Conservation (phyloP, 2,113 vertebrate genomes). For the Hemicordylus capensis region DNA sequence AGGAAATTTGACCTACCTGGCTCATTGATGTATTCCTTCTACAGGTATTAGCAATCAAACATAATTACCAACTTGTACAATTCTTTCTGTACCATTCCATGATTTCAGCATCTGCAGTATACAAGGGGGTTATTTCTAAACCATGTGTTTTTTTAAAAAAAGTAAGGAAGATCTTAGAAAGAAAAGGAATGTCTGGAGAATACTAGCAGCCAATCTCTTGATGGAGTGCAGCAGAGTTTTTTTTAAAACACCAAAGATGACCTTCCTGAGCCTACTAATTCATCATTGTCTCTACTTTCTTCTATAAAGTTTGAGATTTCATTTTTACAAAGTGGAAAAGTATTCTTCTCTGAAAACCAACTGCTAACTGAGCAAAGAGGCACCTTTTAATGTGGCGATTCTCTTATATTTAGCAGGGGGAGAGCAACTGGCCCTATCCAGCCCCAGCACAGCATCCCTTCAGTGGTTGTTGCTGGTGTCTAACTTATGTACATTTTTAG, state of each 20-base stretch:
- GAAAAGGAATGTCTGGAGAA: constrained; percentile 27
- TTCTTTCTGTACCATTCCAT: constrained; percentile 12
- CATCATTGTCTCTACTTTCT: too few species aligned
- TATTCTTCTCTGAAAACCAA: too few species aligned
- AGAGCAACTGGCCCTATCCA: too few species aligned
- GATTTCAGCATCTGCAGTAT: background rate
- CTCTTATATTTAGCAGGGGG: too few species aligned
- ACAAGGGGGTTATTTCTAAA: background rate
- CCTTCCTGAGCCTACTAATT: constrained; percentile 23
- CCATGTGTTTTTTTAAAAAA: background rate
- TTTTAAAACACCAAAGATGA: background rate
- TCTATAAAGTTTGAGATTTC: too few species aligned
- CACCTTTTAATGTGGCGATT: too few species aligned
- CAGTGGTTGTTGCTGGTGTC: too few species aligned
- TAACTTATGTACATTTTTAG: too few species aligned
- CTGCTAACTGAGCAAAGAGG: too few species aligned
- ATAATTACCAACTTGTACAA: constrained; percentile 50
- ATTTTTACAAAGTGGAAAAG: too few species aligned
- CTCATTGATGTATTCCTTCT: constrained; percentile 23
- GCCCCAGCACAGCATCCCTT: too few species aligned
- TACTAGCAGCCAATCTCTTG: background rate
- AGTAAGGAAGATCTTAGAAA: background rate
- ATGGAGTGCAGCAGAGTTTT: constrained; percentile 38
- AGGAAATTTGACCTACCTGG: constrained; percentile 24
- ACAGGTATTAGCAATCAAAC: constrained; percentile 2